These are phyloP conservation scores for Anguilla pacifica DNA, from an alignment of 2,797 vertebrate species.

Conservation along the genomic window DNA sequence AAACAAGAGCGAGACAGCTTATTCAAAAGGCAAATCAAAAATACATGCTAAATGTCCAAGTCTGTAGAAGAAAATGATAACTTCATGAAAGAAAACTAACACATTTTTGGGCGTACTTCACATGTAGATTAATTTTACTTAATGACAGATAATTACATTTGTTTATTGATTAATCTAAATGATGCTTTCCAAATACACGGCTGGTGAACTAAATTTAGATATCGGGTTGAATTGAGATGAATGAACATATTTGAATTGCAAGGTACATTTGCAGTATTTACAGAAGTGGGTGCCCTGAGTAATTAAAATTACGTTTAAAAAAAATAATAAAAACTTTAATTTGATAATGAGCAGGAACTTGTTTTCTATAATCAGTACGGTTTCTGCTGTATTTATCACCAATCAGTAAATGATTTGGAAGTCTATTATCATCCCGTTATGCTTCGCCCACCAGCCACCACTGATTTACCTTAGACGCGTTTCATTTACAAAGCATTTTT, in stretches of 20 bases:
- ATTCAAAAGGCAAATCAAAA: no score
- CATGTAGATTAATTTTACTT: neutral
- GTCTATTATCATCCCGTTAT: neutral
- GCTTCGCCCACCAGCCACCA: neutral
- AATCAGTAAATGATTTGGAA: neutral
- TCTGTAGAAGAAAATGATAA: neutral
- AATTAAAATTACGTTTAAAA: neutral
- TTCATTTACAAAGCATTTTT: neutral
- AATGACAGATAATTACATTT: neutral
- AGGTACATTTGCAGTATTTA: neutral
- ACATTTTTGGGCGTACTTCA: neutral
- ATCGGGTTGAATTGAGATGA: neutral
- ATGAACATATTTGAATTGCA: neutral
- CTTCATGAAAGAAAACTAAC: neutral
- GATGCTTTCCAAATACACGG: neutral
- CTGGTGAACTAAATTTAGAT: neutral
- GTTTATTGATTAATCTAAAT: neutral
- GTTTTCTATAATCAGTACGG: neutral
- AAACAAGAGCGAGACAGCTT: no score
- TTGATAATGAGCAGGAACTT: neutral
- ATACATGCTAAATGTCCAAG: no score
- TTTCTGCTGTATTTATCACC: neutral
- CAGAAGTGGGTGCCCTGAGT: neutral
- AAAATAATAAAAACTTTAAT: neutral
- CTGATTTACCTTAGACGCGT: neutral